phyloP scores from a whole-genome alignment of 2,113 vertebrate genomes.

The Verasper variegatus region DNA sequence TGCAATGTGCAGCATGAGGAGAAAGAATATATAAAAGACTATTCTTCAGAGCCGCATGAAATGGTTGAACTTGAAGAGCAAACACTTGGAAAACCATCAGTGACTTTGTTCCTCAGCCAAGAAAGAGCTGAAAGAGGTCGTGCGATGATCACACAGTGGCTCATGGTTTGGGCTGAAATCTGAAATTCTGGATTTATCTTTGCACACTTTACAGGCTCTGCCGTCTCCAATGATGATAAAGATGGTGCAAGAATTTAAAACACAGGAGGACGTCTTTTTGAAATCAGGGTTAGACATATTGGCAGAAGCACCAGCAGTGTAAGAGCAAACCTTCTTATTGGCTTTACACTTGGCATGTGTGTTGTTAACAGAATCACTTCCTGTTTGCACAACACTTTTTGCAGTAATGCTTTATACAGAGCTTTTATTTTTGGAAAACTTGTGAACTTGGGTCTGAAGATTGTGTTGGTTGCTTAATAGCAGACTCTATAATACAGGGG shows the following conservation, averaged over 20 bases:
- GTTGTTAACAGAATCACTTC: too few species aligned
- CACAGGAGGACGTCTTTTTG: too few species aligned
- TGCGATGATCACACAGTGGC: constrained; percentile 1
- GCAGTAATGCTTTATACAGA: too few species aligned
- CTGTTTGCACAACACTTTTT: too few species aligned
- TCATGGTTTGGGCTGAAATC: not conserved
- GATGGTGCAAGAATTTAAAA: not conserved
- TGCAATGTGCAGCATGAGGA: constrained; percentile 1
- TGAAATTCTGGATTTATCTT: not conserved
- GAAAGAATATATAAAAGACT: not conserved
- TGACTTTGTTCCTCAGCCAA: constrained; percentile 12
- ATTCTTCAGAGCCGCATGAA: constrained; percentile 3
- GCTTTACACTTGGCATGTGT: too few species aligned
- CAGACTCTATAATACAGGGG: too few species aligned
- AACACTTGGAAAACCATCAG: constrained; percentile 9
- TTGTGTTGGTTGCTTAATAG: too few species aligned
- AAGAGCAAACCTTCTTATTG: too few species aligned
- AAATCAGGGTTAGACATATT: too few species aligned
- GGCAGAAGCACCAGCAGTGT: too few species aligned
- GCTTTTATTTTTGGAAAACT: too few species aligned
- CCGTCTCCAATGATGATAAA: not conserved
- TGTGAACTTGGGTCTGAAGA: too few species aligned
- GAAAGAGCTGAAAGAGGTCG: constrained; percentile 8
- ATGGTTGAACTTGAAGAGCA: constrained; percentile 8
- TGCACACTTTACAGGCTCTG: not conserved